Evolutionary conservation across 2,113 vertebrate genomes (phyloP), one percentile per base, ranked within the genome.

Genomic region (Zingel zingel): DNA sequence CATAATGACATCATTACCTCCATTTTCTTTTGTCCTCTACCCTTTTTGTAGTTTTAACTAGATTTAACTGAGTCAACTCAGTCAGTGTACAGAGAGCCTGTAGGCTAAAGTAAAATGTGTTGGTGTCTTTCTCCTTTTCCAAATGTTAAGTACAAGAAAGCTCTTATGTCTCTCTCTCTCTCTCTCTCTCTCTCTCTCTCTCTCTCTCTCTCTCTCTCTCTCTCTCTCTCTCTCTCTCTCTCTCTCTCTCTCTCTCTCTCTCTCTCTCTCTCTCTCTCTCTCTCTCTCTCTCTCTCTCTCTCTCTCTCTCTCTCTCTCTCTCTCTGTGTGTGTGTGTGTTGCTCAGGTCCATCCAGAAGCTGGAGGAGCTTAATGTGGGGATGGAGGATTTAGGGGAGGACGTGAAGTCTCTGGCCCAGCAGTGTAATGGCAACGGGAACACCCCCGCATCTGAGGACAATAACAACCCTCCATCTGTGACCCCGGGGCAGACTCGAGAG

Each of bases 331-430:
- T 66, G 1, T 65, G 30, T 62, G 0, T 68, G 18, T 68, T 12
- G 12, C 50, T 74, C 90, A 99, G 98, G 87, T 99, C 98, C 77
- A 99, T 99, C 88, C 98, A 98, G 90, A 99, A 99, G 85, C 95
- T 99, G 81, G 98, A 99, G 81, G 98, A 99, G 90, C 94, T 99
- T 87, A 99, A 99, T 50, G 96, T 99, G 87, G 98, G 98, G 70
- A 99, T 99, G 96, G 98, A 99, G 85, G 95, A 85, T 79, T 92
- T 98, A 72, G 97, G 96, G 75, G 98, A 96, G 21, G 98, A 99
- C 43, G 96, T 98, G 0, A 96, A 97, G 36, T 85, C 94, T n/a
- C 94, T 97, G 75, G 94, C 83, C 71, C 96, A 97, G 88, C 97
- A 97, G 47, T 98, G 96, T 43, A 97, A 93, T 25, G 91, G 90